Evolutionary conservation across 1,140 invertebrate genomes (phyloP).

Genomic region (Drosophila serrata): DNA sequence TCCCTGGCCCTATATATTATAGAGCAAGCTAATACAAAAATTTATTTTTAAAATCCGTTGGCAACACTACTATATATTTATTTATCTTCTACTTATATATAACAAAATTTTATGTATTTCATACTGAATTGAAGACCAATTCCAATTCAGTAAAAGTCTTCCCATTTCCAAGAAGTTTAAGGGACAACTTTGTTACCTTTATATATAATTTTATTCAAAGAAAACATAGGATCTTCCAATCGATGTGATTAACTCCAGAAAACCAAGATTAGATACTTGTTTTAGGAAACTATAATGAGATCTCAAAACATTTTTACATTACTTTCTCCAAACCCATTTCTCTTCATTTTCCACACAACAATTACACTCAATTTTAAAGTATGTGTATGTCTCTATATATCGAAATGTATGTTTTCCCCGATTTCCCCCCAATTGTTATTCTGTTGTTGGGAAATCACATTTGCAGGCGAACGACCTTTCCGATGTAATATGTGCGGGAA

Average conservation of each 20-base stretch:
- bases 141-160: not conserved
- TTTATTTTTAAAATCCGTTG: no score
- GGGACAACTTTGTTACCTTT: no score
- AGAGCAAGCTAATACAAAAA: no score
- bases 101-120: fast-evolving
- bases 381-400: conserved; percentile 14
- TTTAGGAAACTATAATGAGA: not conserved
- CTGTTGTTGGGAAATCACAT: conserved; percentile 24
- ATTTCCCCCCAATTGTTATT: conserved; percentile 20
- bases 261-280: not conserved
- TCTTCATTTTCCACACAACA: not conserved
- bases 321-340: not conserved
- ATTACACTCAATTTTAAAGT: not conserved
- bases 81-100: not conserved
- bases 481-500: conserved; percentile 95
- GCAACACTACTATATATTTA: not conserved
- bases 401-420: conserved; percentile 27
- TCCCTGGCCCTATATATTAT: no score
- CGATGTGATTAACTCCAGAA: no score
- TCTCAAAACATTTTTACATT: not conserved
- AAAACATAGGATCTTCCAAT: no score
- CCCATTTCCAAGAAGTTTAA: not conserved
- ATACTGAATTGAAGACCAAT: not conserved
- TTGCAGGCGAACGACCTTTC: conserved; percentile 92
- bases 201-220: no score